These are phyloP conservation scores for Argynnis bischoffii DNA, from an alignment of 2,888 invertebrate species.

Conservation along the genomic window DNA sequence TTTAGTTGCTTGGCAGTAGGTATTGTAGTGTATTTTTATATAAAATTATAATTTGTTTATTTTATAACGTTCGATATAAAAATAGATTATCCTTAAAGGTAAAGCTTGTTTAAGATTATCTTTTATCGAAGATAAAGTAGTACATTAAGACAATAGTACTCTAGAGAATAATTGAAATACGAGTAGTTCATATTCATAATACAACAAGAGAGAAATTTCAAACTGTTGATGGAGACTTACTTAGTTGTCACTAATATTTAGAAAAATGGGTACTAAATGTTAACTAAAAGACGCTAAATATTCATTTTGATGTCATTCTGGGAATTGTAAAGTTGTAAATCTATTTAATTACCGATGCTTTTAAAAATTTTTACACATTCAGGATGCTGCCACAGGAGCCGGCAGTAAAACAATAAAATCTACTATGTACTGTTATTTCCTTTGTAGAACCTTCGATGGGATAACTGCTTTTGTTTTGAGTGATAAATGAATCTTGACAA, in stretches of 20 bases:
- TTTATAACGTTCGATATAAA: no score
- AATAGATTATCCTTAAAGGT: no score
- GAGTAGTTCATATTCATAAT: conserved; percentile 7
- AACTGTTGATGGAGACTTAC: conserved; percentile 33
- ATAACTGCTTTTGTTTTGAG: conserved; percentile 60
- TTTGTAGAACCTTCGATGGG: conserved; percentile 64
- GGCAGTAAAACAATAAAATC: conserved; percentile 76
- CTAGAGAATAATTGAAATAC: conserved; percentile 5
- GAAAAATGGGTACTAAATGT: conserved; percentile 25
- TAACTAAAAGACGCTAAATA: conserved; percentile 30
- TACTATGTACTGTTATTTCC: conserved; percentile 68
- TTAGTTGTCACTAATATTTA: conserved; percentile 37
- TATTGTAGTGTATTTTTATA: no score
- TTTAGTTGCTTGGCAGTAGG: no score
- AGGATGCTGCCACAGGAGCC: conserved; percentile 77
- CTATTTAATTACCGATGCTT: conserved; percentile 70
- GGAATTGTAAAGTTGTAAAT: conserved; percentile 74
- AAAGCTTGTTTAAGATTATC: no score
- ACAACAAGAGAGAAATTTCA: conserved; percentile 29
- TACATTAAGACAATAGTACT: no score
- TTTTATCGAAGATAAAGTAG: no score
- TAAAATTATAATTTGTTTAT: no score
- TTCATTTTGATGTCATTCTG: conserved; percentile 49
- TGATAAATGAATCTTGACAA: conserved; percentile 73
- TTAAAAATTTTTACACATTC: conserved; percentile 62